A percentile compares a stretch with the other conserved stretches of the same genome.
Evolutionary conservation across 2,888 invertebrate species (phyloP).

Genomic region (Vandiemenella viatica): DNA sequence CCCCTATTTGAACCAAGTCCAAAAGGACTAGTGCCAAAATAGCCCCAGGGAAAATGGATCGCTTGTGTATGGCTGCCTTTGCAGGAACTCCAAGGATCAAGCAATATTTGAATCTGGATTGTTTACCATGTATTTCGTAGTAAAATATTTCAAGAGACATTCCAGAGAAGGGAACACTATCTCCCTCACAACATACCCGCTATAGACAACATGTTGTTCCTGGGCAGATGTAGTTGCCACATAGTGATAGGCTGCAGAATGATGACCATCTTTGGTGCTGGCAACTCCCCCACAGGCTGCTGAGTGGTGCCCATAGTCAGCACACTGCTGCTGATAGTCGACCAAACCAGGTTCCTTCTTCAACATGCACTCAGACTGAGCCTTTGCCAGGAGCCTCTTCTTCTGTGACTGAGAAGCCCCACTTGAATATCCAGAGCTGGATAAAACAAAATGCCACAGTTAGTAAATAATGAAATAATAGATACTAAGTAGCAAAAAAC

Average conservation of each 20-base stretch:
- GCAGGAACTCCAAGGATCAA: no score
- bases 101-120: no score
- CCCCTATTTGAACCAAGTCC: no score
- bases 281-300: constrained; percentile 7
- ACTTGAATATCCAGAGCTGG: constrained; percentile 23
- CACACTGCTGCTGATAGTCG: constrained; percentile 29
- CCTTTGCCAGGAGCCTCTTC: constrained; percentile 75
- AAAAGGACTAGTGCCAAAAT: no score
- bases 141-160: no score
- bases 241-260: constrained; percentile 23
- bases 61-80: no score
- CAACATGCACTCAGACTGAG: constrained; percentile 51
- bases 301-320: constrained; percentile 6
- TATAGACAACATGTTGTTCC: constrained; percentile 34
- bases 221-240: constrained; percentile 27
- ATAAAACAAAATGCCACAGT: not conserved
- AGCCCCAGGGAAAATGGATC: no score
- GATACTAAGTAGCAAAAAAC: no score
- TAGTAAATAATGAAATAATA: not conserved
- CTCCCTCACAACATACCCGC: constrained; percentile 23
- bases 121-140: no score
- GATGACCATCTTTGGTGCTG: not conserved
- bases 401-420: constrained; percentile 65
- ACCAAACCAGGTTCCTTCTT: constrained; percentile 27
- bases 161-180: no score